Base-by-base conservation (phyloP, 2,797 vertebrate genomes). In the Pseudopleuronectes americanus region DNA sequence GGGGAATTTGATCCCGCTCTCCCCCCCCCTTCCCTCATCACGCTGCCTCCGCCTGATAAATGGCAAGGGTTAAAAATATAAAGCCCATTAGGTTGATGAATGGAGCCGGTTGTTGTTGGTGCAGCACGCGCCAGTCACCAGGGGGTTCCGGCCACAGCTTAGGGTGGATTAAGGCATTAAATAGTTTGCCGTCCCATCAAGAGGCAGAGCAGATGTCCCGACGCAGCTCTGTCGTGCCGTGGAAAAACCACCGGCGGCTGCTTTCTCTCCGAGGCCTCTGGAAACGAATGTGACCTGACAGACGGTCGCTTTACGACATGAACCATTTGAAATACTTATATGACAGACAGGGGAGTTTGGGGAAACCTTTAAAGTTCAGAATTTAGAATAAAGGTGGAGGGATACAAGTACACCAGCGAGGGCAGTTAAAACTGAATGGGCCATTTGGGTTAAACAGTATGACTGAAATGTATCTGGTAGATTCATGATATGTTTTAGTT, bases 41-140 rank as follows among this genome's bases (percentile, higher is more conserved):
- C 58, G 41, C 79, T 85, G 84, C 81, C 85, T 81, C 84, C 74
- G 84, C 67, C 89, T 94, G 94, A 95, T 92, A 90, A 93, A 95
- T 94, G 86, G 92, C 84, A 94, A 92, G 92, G 93, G 93, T 94
- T 95, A 94, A 94, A 95, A 94, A 94, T 95, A 94, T 90, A 93
- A 89, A 87, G 84, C 83, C 89, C 94, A 94, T 95, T 94, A 95
- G 88, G 71, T 77, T 95, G 94, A 95, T 94, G 86, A 93, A 95
- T 93, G 92, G 87, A 64, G 84, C 72, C 13, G 71, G 80, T 90
- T 91, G 92, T 91, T 93, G 89, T 90, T 87, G 90, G 90, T 86
- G 88, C 81, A 73, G 90, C 80, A 79, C 81, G 77, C 85, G 4
- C 76, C 77, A 87, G 86, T 87, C 93, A 87, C 89, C 77, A 57